phyloP scores from a whole-genome alignment of 2,113 vertebrate genomes.

The Hemiprocne comata region DNA sequence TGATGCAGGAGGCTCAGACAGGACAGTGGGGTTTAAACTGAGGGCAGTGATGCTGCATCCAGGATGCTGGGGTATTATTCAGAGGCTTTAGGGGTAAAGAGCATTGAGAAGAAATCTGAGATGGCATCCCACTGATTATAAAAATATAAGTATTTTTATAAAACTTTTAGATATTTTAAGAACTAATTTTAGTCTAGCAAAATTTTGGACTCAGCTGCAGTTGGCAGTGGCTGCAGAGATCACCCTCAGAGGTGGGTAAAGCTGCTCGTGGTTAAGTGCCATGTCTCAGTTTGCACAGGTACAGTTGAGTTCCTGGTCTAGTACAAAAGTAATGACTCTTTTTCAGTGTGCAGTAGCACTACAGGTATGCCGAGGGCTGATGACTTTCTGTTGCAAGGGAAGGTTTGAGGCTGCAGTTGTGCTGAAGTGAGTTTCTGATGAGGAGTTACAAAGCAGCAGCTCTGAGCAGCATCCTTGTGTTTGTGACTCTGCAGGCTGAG shows the following conservation, averaged over 20 bases:
- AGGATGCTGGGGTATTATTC: background rate
- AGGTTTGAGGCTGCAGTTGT: background rate
- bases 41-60: background rate
- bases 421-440: background rate
- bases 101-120: background rate
- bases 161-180: background rate
- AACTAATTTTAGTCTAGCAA: background rate
- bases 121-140: background rate
- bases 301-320: background rate
- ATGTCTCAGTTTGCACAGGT: background rate
- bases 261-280: background rate
- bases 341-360: background rate
- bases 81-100: background rate
- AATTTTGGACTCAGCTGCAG: background rate
- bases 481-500: background rate
- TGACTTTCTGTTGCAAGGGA: background rate
- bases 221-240: background rate
- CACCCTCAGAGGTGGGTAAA: background rate
- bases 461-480: rapidly evolving
- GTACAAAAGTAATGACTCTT: too few relatives aligned
- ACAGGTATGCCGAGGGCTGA: background rate
- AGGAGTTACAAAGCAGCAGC: background rate
- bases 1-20: background rate
- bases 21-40: background rate
- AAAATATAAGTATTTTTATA: background rate